Evolutionary conservation across 2,113 vertebrate genomes (phyloP).

Genomic region (Leptocoma aspasia): DNA sequence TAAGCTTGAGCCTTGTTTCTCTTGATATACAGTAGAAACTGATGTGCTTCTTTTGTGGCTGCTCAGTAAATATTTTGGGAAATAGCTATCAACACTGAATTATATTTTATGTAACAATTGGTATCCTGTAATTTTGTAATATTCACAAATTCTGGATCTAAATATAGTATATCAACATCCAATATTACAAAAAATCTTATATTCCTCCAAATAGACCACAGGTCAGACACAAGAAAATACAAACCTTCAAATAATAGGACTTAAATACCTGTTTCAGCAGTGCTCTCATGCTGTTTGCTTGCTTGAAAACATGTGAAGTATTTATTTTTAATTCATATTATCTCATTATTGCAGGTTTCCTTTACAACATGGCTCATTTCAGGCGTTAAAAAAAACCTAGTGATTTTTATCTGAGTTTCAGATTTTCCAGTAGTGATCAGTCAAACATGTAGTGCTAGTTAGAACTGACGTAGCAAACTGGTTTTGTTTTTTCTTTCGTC

Average conservation of each 20-base stretch:
- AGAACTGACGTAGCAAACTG: constrained; percentile 39
- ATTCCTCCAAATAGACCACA: constrained; percentile 49
- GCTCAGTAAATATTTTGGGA: background rate
- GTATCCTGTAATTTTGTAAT: background rate
- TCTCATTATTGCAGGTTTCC: constrained; percentile 79
- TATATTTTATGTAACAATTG: background rate
- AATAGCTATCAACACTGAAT: background rate
- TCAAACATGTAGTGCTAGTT: constrained; percentile 44
- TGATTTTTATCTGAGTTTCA: constrained; percentile 75
- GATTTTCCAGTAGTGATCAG: constrained; percentile 68
- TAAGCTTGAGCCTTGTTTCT: background rate
- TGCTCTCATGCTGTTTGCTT: constrained; percentile 21
- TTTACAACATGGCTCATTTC: constrained; percentile 73
- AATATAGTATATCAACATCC: constrained; percentile 31
- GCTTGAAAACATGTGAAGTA: constrained; percentile 73
- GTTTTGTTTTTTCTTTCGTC: constrained; percentile 66
- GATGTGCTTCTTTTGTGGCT: background rate
- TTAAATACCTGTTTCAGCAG: constrained; percentile 62
- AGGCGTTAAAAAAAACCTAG: constrained; percentile 62
- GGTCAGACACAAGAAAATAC: constrained; percentile 61
- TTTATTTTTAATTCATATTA: constrained; percentile 80
- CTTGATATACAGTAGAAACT: background rate
- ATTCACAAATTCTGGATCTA: background rate
- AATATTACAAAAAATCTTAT: constrained; percentile 27
- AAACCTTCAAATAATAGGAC: constrained; percentile 63